Conservation (phyloP, 2,113 vertebrate species). For the Ammospiza caudacuta region DNA sequence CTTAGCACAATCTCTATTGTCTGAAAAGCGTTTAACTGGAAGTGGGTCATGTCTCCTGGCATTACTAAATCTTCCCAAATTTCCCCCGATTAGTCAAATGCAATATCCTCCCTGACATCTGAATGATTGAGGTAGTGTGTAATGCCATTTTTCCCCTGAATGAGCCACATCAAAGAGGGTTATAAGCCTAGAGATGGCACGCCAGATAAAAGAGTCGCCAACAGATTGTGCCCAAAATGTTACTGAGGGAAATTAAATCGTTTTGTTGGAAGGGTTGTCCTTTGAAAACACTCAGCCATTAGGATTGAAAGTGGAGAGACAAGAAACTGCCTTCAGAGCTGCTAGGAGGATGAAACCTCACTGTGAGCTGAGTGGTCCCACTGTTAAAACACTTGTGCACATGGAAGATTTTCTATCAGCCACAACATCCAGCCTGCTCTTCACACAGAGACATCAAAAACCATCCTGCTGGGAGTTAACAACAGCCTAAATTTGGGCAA, state of each 20-base stretch:
- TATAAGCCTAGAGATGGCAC: not conserved
- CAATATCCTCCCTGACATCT: constrained; percentile 23
- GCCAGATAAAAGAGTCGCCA: not conserved
- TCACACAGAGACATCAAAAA: not conserved
- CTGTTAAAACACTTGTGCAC: not conserved
- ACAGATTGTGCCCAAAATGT: constrained; percentile 1
- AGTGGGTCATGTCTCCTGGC: constrained; percentile 66
- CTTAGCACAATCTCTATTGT: not conserved
- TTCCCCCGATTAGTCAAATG: constrained; percentile 50
- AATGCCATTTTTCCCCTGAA: constrained; percentile 64
- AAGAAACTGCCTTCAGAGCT: not conserved
- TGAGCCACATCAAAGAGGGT: constrained; percentile 45
- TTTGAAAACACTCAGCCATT: not conserved
- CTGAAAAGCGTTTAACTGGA: constrained; percentile 38
- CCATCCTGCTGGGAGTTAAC: rapidly evolving
- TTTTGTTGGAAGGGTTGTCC: not conserved
- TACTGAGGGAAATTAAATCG: not conserved
- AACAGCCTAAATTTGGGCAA: not conserved
- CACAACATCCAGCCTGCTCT: not conserved
- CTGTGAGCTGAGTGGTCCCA: rapidly evolving
- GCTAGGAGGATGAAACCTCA: not conserved
- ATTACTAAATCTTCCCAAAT: constrained; percentile 62
- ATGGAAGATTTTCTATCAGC: not conserved
- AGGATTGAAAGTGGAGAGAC: rapidly evolving
- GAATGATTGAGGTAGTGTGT: constrained; percentile 39